Base-by-base conservation (phyloP, 2,113 vertebrate species). In the Boleophthalmus pectinirostris region DNA sequence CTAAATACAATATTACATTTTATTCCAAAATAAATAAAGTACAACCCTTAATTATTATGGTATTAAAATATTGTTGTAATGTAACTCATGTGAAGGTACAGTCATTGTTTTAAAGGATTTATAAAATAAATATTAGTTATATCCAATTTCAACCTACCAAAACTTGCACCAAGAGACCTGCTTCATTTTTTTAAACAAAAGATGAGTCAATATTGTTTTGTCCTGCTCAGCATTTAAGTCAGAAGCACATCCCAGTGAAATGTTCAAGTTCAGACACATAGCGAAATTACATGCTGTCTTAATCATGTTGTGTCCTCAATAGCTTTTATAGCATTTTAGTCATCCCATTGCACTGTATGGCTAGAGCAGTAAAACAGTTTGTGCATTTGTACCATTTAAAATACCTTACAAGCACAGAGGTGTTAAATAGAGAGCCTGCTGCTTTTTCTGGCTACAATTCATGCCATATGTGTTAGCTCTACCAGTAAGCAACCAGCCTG, bases 401-500 rank as follows among this genome's bases (percentile, higher is more conserved):
- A 58, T 18, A 57, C 29, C 35, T 47, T 3, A 24, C 15, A 53
- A 66, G 58, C 69, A 63, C 18, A 21, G 54, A 74, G 38, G 68
- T 69, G 58, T 70, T 85, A 73, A 57, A 76, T 65, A 21, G 23
- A 45, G 56, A 63, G 29, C 21, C 45, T 33, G 24, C 45, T 66
- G 61, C 64, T 71, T 70, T 69, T 61, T 56, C 35, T 66, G 58
- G 66, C 4, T 65, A 47, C 66, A 47, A 70, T 79, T 82, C 73
- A 53, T 56, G 54, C 69, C 85, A 82, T 63, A 74, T 83, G 72
- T 83, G 72, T 72, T 66, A 65, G 23, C 11, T 66, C 24, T 54
- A 57, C 67, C 56, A 20, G 38, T 69, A 16, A 82, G 74, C 70
- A 79, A 79, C 13, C 38, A 74, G 71, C 33, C 67, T 25, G n/a